Base-by-base conservation (phyloP, 64 coral and sea anemone genomes). In the Trachythela sp. region DNA sequence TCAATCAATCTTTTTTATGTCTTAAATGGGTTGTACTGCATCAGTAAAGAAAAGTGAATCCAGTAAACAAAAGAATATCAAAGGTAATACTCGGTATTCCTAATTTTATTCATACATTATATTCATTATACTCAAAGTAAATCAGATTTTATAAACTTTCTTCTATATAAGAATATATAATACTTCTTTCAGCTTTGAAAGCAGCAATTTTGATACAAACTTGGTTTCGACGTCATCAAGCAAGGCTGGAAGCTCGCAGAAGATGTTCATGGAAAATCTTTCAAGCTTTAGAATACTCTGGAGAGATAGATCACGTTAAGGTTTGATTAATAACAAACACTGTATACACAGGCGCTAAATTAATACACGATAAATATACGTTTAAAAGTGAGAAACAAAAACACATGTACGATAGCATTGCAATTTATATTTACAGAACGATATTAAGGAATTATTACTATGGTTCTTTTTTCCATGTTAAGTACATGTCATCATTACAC, bases 201-300 rank as follows among this genome's bases (percentile, higher is more conserved):
- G 92, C 96, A 29, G 93, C 93, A 41, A 90, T 99, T 50, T 92
- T 99, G 56, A 99, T 99, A 40, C 96, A 99, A 54, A 95, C 91
- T 24, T 99, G 96, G 96, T 99, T 99, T 72, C 83, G 96, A 13
- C 86, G 96, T 7, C 94, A 93, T 70, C 91, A 86, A 77, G 96
- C 96, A 20, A 54, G 96, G 32, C 76, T 99, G 8, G 96, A 99
- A 88, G 96, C 96, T 14, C 87, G 96, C 22, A 80, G 93, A 34
- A 87, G 96, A 54, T 99, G 96, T 30, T 94, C 96, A 15, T 99
- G 96, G 96, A 99, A 95, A 41, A 99, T 99, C 24, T 99, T 99
- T 72, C 96, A 99, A 87, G 94, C 91, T 35, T 90, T 99, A 2
- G 96, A 99, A 49, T 99, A 99, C 71, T 88, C 96, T 0, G 96